Conservation (phyloP, 2,113 vertebrate genomes). For the Nannospalax galili region DNA sequence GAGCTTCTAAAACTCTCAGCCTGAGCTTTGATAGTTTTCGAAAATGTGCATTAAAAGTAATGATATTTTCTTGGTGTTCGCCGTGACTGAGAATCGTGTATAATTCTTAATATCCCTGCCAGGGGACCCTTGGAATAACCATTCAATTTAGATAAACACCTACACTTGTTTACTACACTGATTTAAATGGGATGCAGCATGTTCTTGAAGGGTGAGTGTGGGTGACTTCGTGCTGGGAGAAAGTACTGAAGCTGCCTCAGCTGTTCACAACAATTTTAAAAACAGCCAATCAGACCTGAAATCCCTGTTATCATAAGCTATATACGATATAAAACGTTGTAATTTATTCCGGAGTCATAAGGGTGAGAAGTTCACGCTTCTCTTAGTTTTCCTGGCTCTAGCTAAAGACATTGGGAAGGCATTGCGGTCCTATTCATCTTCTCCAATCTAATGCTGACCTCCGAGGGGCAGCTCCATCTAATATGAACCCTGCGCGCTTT, state of each 20-base stretch:
- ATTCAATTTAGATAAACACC: conserved; percentile 52
- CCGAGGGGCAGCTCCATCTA: background rate
- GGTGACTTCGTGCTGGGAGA: conserved; percentile 2
- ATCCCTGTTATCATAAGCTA: conserved; percentile 27
- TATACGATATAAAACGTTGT: conserved; percentile 22
- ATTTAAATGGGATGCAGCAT: background rate
- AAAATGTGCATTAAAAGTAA: background rate
- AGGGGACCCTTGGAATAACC: background rate
- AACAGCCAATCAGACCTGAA: conserved; percentile 22
- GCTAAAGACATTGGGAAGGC: background rate
- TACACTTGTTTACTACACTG: background rate
- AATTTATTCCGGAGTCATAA: background rate
- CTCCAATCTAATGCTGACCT: background rate
- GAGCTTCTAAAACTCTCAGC: background rate
- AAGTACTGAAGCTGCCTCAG: conserved; percentile 46
- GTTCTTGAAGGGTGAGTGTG: background rate
- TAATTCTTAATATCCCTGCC: conserved; percentile 48
- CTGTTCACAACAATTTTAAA: conserved; percentile 57
- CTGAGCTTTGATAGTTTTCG: background rate
- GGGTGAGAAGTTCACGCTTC: background rate
- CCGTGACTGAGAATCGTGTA: background rate
- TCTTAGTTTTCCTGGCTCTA: background rate
- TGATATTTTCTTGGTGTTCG: background rate
- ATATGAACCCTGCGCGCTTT: background rate
- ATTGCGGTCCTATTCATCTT: conserved; percentile 47